Evolutionary conservation across 2,113 vertebrate genomes (phyloP).

Genomic region (Chionomys nivalis): DNA sequence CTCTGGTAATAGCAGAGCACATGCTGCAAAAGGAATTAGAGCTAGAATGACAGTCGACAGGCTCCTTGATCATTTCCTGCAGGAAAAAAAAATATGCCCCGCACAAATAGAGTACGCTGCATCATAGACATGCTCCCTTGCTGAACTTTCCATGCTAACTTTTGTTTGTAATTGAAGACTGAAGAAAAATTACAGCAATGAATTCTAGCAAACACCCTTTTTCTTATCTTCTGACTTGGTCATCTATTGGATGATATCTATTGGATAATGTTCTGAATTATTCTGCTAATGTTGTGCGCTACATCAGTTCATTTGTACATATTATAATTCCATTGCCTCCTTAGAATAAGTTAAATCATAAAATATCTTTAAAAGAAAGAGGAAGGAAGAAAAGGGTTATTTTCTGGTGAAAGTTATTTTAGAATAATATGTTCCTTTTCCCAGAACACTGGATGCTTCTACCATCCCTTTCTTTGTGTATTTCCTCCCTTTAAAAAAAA

Average conservation of each 20-base stretch:
- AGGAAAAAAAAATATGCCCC: neutral
- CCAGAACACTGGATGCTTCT: neutral
- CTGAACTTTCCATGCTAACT: neutral
- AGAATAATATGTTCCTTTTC: neutral
- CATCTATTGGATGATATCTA: neutral
- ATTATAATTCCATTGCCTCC: neutral
- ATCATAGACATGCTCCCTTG: neutral
- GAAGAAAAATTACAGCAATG: neutral
- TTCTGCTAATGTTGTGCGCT: neutral
- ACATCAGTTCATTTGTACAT: neutral
- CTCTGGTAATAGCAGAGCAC: neutral
- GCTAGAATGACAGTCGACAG: neutral
- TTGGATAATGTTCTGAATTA: neutral
- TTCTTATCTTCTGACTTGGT: neutral
- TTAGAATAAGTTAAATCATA: neutral
- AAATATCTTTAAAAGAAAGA: neutral
- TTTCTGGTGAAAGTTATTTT: conserved; percentile 16
- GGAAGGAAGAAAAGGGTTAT: neutral
- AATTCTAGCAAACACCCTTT: neutral
- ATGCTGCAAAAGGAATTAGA: neutral
- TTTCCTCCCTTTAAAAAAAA: conserved; percentile 8
- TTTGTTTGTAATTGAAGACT: neutral
- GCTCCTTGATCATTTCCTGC: neutral
- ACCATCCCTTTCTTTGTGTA: neutral
- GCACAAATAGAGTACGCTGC: neutral